Conservation (phyloP, 2,797 vertebrate species). For the Manis javanica region DNA sequence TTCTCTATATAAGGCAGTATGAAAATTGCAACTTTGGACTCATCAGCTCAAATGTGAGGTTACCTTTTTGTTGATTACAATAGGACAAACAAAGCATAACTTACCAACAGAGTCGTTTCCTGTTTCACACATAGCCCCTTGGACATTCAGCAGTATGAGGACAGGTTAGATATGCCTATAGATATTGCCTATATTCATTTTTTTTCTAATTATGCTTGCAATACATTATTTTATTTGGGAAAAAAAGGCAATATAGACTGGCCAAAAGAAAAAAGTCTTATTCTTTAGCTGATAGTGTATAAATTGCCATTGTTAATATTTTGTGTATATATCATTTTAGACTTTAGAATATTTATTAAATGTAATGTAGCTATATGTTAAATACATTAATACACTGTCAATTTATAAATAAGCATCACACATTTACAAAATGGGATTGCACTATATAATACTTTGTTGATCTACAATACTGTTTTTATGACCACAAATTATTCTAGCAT, state of each 20-base stretch:
- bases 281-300: not conserved
- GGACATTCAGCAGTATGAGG: not conserved
- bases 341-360: not conserved
- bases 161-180: not conserved
- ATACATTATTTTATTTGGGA: not conserved
- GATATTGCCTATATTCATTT: not conserved
- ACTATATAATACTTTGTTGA: not conserved
- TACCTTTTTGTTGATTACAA: not conserved
- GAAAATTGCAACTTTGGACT: not conserved
- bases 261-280: not conserved
- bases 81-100: not conserved
- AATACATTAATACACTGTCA: not conserved
- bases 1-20: not conserved
- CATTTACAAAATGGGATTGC: not conserved
- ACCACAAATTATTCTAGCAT: not conserved
- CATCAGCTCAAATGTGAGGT: not conserved
- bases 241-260: not conserved
- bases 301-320: not conserved
- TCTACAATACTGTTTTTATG: not conserved
- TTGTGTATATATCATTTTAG: not conserved
- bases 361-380: not conserved
- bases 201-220: not conserved
- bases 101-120: not conserved
- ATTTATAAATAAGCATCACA: not conserved
- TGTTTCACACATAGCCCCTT: not conserved